A percentile compares a stretch with the other conserved stretches of the same genome.
These are phyloP conservation scores for Oscheius myriophilus DNA, from an alignment of 2,888 invertebrate species.

Conservation along the genomic window DNA sequence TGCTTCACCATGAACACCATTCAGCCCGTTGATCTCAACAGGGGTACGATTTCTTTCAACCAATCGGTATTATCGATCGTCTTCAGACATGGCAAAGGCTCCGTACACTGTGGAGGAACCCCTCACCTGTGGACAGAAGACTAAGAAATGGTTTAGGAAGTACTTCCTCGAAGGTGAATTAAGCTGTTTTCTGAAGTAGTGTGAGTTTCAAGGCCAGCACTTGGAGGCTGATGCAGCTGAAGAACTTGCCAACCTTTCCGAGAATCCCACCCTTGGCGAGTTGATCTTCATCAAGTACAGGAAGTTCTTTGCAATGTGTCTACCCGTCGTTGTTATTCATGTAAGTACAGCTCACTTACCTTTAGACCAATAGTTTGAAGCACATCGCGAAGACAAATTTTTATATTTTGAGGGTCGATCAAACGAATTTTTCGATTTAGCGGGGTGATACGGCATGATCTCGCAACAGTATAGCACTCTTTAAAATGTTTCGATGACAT, in stretches of 20 bases:
- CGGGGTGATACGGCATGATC: too few species aligned
- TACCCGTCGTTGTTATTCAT: constrained; percentile 59
- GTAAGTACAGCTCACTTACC: constrained; percentile 30
- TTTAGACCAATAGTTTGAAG: background rate
- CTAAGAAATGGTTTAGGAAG: constrained; percentile 49
- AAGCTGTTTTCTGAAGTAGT: background rate
- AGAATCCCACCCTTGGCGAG: constrained; percentile 50
- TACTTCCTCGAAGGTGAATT: constrained; percentile 48
- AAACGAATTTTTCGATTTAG: too few species aligned
- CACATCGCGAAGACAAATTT: constrained; percentile 3
- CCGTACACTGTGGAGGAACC: constrained; percentile 35
- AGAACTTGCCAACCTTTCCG: constrained; percentile 43
- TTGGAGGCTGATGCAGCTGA: constrained; percentile 52
- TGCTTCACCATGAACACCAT: constrained; percentile 8
- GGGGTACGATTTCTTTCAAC: background rate
- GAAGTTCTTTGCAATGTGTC: constrained; percentile 56
- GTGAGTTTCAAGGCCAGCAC: constrained; percentile 53
- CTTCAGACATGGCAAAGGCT: constrained; percentile 32
- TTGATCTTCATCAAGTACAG: constrained; percentile 56
- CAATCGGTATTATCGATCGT: too few species aligned
- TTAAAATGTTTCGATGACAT: too few species aligned
- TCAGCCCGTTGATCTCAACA: constrained; percentile 11
- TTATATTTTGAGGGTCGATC: background rate
- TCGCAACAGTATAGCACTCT: too few species aligned
- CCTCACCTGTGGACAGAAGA: constrained; percentile 41